phyloP scores from a whole-genome alignment of 2,797 vertebrate species.

The Pantherophis alleghaniensis region DNA sequence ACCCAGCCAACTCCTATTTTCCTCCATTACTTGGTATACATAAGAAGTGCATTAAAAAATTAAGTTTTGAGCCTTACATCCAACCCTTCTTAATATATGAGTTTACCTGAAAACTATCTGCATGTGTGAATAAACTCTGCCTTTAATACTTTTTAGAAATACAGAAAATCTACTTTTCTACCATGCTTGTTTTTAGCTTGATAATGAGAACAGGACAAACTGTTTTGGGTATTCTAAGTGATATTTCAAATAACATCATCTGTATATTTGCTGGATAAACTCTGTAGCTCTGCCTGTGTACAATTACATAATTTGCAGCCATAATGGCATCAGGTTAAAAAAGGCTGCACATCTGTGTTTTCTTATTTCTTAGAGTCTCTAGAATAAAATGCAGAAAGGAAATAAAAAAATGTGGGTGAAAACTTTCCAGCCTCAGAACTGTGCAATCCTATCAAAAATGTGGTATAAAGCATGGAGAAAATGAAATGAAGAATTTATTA shows the following conservation, averaged over 20 bases:
- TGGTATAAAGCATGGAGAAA: background rate
- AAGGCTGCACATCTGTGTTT: conserved; percentile 18
- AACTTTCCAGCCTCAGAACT: background rate
- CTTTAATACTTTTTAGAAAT: background rate
- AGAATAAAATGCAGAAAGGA: background rate
- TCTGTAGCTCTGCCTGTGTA: background rate
- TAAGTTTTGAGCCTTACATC: background rate
- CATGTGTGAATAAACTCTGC: background rate
- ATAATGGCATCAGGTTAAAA: background rate
- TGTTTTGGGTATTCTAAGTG: background rate
- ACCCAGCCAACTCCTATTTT: background rate
- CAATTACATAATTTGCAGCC: background rate
- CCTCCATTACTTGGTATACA: background rate
- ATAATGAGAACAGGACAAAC: background rate
- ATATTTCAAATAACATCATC: background rate
- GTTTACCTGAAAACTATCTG: background rate
- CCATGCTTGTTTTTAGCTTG: background rate
- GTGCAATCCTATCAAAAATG: background rate
- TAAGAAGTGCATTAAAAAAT: background rate
- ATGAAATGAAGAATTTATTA: background rate
- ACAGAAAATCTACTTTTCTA: background rate
- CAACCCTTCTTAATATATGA: background rate
- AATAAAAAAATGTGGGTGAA: conserved; percentile 20
- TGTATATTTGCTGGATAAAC: background rate
- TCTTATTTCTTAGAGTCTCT: conserved; percentile 6